A percentile compares a stretch with the other conserved stretches of the same genome.
phyloP scores from a whole-genome alignment of 2,888 invertebrate genomes.

The Piscicola geometra region DNA sequence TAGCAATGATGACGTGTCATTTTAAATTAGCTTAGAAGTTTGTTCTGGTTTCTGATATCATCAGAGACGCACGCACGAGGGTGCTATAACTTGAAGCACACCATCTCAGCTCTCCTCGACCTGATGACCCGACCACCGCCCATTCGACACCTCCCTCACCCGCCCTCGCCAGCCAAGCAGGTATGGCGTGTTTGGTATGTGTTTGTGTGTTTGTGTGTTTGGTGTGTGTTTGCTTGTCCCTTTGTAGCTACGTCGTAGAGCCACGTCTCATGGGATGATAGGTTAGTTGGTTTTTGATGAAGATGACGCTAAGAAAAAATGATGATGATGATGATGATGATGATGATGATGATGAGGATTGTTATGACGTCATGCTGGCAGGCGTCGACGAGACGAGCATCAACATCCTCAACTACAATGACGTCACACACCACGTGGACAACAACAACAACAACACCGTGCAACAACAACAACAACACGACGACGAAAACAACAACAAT shows the following conservation, averaged over 20 bases:
- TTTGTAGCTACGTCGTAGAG: too few species aligned
- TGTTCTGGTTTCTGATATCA: too few species aligned
- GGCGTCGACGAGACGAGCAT: constrained; percentile 23
- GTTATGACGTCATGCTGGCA: background rate
- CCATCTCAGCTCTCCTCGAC: background rate
- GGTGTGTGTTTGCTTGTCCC: constrained; percentile 10
- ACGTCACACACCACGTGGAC: background rate
- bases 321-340: background rate
- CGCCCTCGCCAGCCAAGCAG: constrained; percentile 9
- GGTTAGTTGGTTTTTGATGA: too few species aligned
- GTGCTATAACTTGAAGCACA: background rate
- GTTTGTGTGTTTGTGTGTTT: too few species aligned
- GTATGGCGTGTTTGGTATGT: too few species aligned
- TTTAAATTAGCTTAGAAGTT: too few species aligned
- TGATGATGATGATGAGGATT: too few species aligned
- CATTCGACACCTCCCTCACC: background rate
- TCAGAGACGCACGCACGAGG: too few species aligned
- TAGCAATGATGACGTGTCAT: too few species aligned
- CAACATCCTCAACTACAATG: constrained; percentile 24
- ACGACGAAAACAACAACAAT: constrained; percentile 1
- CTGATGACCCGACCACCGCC: background rate
- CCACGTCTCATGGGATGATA: too few species aligned
- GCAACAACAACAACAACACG: background rate
- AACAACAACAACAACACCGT: background rate
- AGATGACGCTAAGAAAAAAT: background rate